Evolutionary conservation across 2,888 invertebrate genomes (phyloP).

Genomic region (Gasteruption jaculator): DNA sequence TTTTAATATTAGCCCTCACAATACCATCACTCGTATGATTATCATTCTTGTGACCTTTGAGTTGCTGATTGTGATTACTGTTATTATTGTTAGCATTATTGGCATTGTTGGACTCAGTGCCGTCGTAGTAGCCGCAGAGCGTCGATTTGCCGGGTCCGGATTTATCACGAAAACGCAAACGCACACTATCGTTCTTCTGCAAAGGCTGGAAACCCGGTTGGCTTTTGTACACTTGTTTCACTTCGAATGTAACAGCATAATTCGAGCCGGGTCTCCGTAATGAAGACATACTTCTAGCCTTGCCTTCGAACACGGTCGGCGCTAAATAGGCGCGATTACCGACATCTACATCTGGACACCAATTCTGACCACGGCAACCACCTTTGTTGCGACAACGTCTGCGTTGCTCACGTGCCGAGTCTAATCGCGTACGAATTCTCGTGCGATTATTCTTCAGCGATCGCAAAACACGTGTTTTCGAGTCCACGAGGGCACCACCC

Average conservation of each 20-base stretch:
- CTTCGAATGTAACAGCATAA: constrained; percentile 65
- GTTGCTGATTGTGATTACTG: constrained; percentile 31
- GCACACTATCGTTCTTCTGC: constrained; percentile 53
- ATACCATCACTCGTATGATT: constrained; percentile 37
- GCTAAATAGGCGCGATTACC: constrained; percentile 63
- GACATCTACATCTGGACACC: constrained; percentile 62
- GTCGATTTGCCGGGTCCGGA: constrained; percentile 44
- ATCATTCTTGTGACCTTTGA: constrained; percentile 30
- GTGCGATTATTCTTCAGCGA: constrained; percentile 36
- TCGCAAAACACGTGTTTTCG: constrained; percentile 28
- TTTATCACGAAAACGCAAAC: constrained; percentile 55
- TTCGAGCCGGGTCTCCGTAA: constrained; percentile 55
- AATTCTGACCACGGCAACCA: constrained; percentile 42
- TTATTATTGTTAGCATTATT: too few species aligned
- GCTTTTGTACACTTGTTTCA: constrained; percentile 61
- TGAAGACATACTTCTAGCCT: constrained; percentile 61
- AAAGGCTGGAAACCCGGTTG: constrained; percentile 51
- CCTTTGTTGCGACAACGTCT: constrained; percentile 42
- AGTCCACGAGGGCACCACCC: too few species aligned
- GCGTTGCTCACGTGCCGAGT: constrained; percentile 44
- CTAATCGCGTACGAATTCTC: constrained; percentile 32
- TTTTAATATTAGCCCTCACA: constrained; percentile 57
- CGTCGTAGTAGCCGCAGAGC: constrained; percentile 41
- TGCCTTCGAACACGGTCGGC: constrained; percentile 64
- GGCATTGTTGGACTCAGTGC: constrained; percentile 30